Percentiles rank a stretch among this genome's conserved stretches.
Conservation (phyloP, 2,888 invertebrate genomes). For the Agonopterix alstromeriana region DNA sequence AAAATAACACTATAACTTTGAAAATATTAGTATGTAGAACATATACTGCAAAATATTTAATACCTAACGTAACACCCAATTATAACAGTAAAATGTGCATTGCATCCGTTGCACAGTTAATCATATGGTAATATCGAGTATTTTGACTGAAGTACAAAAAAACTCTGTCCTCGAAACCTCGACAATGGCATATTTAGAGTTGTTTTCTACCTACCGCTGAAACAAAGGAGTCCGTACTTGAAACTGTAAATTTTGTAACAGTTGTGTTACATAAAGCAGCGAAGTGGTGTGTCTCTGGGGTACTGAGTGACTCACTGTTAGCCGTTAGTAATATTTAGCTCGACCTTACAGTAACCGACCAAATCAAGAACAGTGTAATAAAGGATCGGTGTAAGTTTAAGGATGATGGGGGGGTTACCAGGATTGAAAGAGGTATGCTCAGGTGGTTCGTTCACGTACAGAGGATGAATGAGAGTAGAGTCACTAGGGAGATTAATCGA, state of each 20-base stretch:
- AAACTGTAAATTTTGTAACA: slow-evolving; percentile 62
- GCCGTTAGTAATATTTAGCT: too few species aligned
- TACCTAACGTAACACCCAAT: neutral
- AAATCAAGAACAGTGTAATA: too few species aligned
- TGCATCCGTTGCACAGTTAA: slow-evolving; percentile 13
- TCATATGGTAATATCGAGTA: slow-evolving; percentile 7
- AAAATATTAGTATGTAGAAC: too few species aligned
- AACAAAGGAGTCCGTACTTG: slow-evolving; percentile 48
- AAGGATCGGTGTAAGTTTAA: too few species aligned
- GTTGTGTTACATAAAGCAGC: slow-evolving; percentile 56
- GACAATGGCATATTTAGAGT: slow-evolving; percentile 32
- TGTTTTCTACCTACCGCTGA: slow-evolving; percentile 33
- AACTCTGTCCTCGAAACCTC: slow-evolving; percentile 38
- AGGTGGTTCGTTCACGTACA: too few species aligned
- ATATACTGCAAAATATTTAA: too few species aligned
- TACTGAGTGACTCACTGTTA: slow-evolving; percentile 36
- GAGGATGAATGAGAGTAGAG: too few species aligned
- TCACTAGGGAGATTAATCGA: too few species aligned
- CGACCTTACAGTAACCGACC: too few species aligned
- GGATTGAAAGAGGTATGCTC: too few species aligned
- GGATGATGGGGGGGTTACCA: too few species aligned
- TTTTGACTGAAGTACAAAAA: slow-evolving; percentile 24
- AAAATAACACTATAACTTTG: too few species aligned
- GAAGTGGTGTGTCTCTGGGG: slow-evolving; percentile 29
- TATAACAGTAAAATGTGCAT: neutral